A percentile compares a stretch with the other conserved stretches of the same genome.
Conservation (phyloP, 2,888 invertebrate genomes). For the Agrotis clavis region DNA sequence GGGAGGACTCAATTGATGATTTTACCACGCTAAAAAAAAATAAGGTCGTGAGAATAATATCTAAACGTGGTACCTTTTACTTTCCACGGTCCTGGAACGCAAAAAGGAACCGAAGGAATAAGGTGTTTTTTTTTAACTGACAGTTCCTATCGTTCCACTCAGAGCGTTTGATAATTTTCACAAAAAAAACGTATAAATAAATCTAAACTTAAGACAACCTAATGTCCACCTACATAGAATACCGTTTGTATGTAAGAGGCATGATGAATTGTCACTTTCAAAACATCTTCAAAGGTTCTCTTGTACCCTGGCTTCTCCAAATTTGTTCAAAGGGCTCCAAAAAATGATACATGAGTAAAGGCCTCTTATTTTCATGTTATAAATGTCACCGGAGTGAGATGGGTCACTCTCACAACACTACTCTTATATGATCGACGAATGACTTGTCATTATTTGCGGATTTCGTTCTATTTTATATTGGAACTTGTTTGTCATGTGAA, state of each 20-base stretch:
- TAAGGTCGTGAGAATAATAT: too few species aligned
- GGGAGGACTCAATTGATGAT: too few species aligned
- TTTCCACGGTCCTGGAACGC: too few species aligned
- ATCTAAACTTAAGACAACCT: background rate
- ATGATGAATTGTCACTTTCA: constrained; percentile 23
- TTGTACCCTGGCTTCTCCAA: constrained; percentile 43
- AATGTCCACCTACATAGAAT: background rate
- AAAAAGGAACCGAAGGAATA: too few species aligned
- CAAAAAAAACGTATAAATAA: background rate
- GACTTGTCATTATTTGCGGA: constrained; percentile 56
- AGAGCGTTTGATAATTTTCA: too few species aligned
- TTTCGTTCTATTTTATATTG: constrained; percentile 35
- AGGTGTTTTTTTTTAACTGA: too few species aligned
- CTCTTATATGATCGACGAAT: constrained; percentile 57
- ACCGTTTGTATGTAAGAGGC: constrained; percentile 1
- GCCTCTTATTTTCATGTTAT: constrained; percentile 61
- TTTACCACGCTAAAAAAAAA: too few species aligned
- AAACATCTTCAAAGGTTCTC: constrained; percentile 40
- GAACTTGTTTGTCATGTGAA: constrained; percentile 21
- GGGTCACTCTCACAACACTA: constrained; percentile 54
- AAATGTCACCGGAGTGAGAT: constrained; percentile 59
- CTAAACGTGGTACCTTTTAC: too few species aligned
- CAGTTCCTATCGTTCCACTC: too few species aligned
- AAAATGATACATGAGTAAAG: constrained; percentile 53
- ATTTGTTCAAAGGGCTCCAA: constrained; percentile 55